Percentiles rank a stretch among this genome's conserved stretches.
Conservation (phyloP, 2,888 invertebrate species). For the Melinopterus prodromus region DNA sequence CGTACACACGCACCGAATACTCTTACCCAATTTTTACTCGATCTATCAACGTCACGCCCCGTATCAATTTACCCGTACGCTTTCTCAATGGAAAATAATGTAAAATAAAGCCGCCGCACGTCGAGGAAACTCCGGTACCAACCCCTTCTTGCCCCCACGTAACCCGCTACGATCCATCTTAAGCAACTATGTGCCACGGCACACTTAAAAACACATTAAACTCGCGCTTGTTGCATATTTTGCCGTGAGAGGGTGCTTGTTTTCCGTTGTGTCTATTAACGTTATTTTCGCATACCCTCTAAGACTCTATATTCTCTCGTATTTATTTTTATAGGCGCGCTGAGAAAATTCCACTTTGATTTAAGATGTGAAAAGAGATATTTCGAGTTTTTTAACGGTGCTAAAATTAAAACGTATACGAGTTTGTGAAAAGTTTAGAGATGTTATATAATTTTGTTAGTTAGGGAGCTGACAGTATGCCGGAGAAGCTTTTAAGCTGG, state of each 20-base stretch:
- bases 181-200: background rate
- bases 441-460: background rate
- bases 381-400: background rate
- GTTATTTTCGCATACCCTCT: too few relatives aligned
- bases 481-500: background rate
- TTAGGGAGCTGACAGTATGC: background rate
- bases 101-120: background rate
- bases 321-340: background rate
- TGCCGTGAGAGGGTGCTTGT: too few relatives aligned
- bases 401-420: background rate
- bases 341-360: background rate
- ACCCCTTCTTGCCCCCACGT: background rate
- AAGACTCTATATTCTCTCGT: background rate
- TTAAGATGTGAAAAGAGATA: background rate
- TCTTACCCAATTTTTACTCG: background rate
- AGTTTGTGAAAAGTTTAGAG: background rate
- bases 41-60: background rate
- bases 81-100: background rate
- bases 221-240: background rate
- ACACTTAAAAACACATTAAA: background rate
- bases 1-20: background rate
- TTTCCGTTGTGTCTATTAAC: too few relatives aligned
- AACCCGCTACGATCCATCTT: background rate
- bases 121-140: background rate
- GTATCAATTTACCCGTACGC: background rate